Conservation (phyloP, 2,888 invertebrate genomes). For the Sepioteuthis lessoniana region DNA sequence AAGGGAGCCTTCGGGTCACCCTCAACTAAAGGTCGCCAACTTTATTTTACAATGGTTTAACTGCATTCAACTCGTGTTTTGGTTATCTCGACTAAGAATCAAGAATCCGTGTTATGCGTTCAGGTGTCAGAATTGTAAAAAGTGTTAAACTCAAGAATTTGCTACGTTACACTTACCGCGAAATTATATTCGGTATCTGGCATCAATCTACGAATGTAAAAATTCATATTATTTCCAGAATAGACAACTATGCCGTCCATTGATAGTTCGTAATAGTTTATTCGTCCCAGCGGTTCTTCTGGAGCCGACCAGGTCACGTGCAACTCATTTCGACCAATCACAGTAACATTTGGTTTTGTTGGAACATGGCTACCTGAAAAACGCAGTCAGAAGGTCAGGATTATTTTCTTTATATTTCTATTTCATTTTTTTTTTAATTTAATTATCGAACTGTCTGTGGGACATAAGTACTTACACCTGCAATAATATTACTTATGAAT, state of each 20-base stretch:
- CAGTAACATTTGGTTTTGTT: conserved; percentile 71
- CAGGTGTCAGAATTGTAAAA: too few species aligned
- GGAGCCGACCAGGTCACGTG: conserved; percentile 73
- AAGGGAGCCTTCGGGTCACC: too few species aligned
- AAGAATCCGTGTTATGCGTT: too few species aligned
- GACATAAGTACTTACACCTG: too few species aligned
- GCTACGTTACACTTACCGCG: conserved; percentile 68
- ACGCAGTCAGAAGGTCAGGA: background rate
- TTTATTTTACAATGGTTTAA: too few species aligned
- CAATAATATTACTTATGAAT: too few species aligned
- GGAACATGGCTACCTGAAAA: conserved; percentile 73
- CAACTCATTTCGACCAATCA: conserved; percentile 74
- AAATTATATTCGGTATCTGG: conserved; percentile 75
- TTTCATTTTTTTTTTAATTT: background rate
- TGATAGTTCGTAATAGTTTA: conserved; percentile 72
- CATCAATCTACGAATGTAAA: conserved; percentile 66
- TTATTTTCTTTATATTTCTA: background rate
- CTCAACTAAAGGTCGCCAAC: too few species aligned
- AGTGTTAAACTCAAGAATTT: too few species aligned
- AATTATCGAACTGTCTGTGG: background rate
- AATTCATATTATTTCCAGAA: conserved; percentile 72
- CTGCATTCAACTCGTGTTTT: too few species aligned
- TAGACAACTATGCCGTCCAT: conserved; percentile 72
- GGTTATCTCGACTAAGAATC: too few species aligned
- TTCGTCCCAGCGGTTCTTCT: conserved; percentile 72